Evolutionary conservation across 35 echinoderm and acorn worm species (phyloP), one percentile per base, ranked within the genome.

Genomic region (Chiridota heheva): DNA sequence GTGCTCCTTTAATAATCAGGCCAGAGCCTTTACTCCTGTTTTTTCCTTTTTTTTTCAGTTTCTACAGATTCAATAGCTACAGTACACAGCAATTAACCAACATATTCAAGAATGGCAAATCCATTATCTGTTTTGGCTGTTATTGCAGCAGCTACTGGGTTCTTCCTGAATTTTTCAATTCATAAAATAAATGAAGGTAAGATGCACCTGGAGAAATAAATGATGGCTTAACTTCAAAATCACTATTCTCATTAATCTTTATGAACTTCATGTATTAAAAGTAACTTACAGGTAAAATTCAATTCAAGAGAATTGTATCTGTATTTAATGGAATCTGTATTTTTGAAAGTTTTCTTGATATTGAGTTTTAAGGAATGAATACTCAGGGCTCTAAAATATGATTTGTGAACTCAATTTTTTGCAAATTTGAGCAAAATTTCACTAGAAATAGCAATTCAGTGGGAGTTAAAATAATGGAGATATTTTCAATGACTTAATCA

Each of bases 151-250:
- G 15, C 88, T 17, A 37, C 73, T 77, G 85, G 78, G 2, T 66
- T 94, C 56, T 69, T 84, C 43, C 51, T 94, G 32, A 94, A 94
- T 71, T 94, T 94, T 88, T 70, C 91, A 8, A 40, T 94, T 25
- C 91, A 94, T 48, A 94, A 88, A 84, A 94, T 94, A 64, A 86
- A 94, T 39, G 91, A 94, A 94, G 91, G 91, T 94, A 46, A 59
- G 84, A 62, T 5, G 28, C 34, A 16, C 7, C 38, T 57, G 20
- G 24, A 53, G 48, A 53, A 40, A 30, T 36, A n/a, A 43, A 38
- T 46, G 42, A 70, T 60, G 20, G 28, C 0, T 36, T 60, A 82
- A 82, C 13, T 40, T 10, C 28, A 34, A 42, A 37, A 6, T 73
- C 31, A 81, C 2, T n/a, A 20, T n/a, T 20, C 51, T 33, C 7